Evolutionary conservation across 2,797 vertebrate genomes (phyloP), one percentile per base, ranked within the genome.

Genomic region (Champsocephalus gunnari): DNA sequence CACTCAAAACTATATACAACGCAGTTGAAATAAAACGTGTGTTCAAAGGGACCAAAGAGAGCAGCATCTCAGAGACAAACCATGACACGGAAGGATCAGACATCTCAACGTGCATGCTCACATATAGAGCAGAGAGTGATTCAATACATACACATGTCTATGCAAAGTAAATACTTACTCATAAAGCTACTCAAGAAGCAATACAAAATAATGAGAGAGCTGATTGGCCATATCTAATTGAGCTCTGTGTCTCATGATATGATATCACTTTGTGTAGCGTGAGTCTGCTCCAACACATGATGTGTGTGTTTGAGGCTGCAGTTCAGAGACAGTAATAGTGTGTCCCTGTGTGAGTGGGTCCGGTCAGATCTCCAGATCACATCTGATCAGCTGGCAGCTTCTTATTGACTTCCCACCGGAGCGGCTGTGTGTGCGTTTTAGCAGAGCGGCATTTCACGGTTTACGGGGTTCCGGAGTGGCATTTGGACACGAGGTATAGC

Each of bases 361-460:
- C 58, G 48, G 62, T 82, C 70, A 28, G 54, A 41, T 45, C 54
- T 12, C 0, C 21, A 0, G 66, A 71, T 71, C 72, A 6, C 72
- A 6, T 12, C 63, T 38, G 62, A 78, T 71, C 61, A 6, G 34
- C 77, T 62, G 50, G 53, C 80, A 50, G 70, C 38, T 66, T 28
- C 79, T 58, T 12, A 61, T 71, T 55, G 61, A 75, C 67, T 45
- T 3, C 51, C 6, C 51, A 4, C 9, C 28, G 47, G 24, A 47
- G n/a, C 58, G 17, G 41, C 48, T 44, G 47, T 32, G 28, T 11
- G 38, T 19, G 59, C 32, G 50, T 38, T 56, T 38, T 38, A 61
- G 21, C 50, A 10, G 28, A 13, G 28, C 56, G 3, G 34, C 28
- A 1, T 28, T 28, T 0, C 0, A 11, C 14, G 44, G 24, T 55